Evolutionary conservation across 92 coral and sea anemone species (phyloP).

Genomic region (Porites divaricata): DNA sequence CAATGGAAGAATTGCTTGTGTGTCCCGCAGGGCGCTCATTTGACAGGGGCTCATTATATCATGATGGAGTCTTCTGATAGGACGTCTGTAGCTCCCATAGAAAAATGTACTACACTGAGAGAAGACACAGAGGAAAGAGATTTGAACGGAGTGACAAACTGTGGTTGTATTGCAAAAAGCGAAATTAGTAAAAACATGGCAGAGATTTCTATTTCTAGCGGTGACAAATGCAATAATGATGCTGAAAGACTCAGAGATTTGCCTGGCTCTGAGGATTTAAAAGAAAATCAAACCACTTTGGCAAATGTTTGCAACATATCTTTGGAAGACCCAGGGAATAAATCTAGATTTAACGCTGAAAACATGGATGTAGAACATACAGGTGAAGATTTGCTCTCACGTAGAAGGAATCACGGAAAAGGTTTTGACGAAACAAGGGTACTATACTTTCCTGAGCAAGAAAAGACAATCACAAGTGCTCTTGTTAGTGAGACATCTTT

Average conservation of each 20-base stretch:
- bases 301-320: not conserved
- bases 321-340: not conserved
- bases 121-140: not conserved
- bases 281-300: not conserved
- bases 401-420: not conserved
- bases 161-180: not conserved
- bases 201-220: not conserved
- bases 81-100: not conserved
- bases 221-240: not conserved
- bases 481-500: not conserved
- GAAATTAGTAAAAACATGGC: not conserved
- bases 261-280: not conserved
- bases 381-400: not conserved
- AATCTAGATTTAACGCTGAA: not conserved
- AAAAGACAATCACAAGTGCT: not conserved
- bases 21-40: not conserved
- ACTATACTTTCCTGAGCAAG: not conserved
- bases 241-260: not conserved
- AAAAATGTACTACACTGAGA: not conserved
- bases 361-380: not conserved
- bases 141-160: no score
- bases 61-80: constrained; percentile 9
- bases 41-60: not conserved
- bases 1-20: constrained; percentile 46
- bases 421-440: not conserved